Base-by-base conservation (phyloP, 2,888 invertebrate species). In the Trichopoda pennipes region DNA sequence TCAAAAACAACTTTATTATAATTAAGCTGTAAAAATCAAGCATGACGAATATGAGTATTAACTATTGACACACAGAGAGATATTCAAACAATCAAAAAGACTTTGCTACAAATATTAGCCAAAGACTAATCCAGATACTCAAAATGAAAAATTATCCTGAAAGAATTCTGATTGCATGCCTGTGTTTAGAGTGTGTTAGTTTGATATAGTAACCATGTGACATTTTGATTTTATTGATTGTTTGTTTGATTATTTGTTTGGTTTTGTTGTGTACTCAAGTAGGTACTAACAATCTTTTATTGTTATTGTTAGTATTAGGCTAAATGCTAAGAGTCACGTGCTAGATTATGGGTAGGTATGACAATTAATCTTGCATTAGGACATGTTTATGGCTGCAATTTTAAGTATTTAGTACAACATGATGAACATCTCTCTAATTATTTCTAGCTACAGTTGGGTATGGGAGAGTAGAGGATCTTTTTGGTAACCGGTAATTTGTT, bases 281-380 rank as follows among this genome's bases (percentile, higher is more conserved):
- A 77, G 77, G 70, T 70, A 63, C 77, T 70, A 63, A 60, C 28
- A 35, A 44, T 60, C 23, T 17, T 61, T 68, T 38, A 73, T 61
- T 61, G 68, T 79, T n/a, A n/a, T 73, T 80, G 56, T 72, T 76
- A 72, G 81, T 81, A 63, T 74, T 60, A 35, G 28, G 55, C 70
- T 79, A 79, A 79, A 44, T 73, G 61, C 47, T 28, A 63, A 47
- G 32, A 70, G 82, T 82, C 84, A 84, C 84, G 84, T 84, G 84
- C 77, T 83, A 44, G 72, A 68, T 60, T 80, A 76, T 70, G 81
- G 78, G 74, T 69, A 73, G 75, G 72, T 64, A 82, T 83, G 84
- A 80, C 83, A 81, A 83, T 81, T 85, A 85, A 85, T 81, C 81
- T 81, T 49, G 79, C 84, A 80, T 82, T 84, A 81, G 82, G 75